Percentiles rank a stretch among this genome's conserved stretches.
These are phyloP conservation scores for Murina feae DNA, from an alignment of 2,113 vertebrate species.

Conservation along the genomic window DNA sequence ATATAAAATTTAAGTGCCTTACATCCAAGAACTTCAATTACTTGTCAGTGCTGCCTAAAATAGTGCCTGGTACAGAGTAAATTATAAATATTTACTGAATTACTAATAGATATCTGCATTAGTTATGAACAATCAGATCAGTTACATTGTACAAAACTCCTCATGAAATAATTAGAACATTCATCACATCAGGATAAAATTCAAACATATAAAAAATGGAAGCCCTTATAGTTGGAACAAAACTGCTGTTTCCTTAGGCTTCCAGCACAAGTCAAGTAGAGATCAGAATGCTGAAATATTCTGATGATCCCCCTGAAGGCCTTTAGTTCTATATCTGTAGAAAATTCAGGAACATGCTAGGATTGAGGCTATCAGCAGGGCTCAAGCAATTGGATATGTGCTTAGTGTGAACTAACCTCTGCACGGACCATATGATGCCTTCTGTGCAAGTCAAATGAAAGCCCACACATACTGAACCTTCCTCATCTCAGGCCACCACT, in stretches of 20 bases:
- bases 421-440: neutral
- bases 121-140: neutral
- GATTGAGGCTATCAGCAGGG: neutral
- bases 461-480: rapidly evolving
- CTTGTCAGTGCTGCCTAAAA: neutral
- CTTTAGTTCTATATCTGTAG: neutral
- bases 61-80: neutral
- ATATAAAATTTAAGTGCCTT: neutral
- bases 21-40: neutral
- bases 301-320: neutral
- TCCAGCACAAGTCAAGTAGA: neutral
- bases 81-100: neutral
- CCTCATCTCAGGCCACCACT: neutral
- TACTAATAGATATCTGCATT: neutral
- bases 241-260: neutral
- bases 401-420: neutral
- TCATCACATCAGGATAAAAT: neutral
- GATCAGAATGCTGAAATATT: neutral
- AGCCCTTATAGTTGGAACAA: neutral
- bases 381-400: neutral
- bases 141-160: neutral
- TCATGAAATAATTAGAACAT: neutral
- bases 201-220: neutral
- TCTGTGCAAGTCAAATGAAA: neutral
- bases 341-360: neutral